Percentiles rank a stretch among this genome's conserved stretches.
Conservation (phyloP, 2,888 invertebrate genomes). For the Trachelus stipa region DNA sequence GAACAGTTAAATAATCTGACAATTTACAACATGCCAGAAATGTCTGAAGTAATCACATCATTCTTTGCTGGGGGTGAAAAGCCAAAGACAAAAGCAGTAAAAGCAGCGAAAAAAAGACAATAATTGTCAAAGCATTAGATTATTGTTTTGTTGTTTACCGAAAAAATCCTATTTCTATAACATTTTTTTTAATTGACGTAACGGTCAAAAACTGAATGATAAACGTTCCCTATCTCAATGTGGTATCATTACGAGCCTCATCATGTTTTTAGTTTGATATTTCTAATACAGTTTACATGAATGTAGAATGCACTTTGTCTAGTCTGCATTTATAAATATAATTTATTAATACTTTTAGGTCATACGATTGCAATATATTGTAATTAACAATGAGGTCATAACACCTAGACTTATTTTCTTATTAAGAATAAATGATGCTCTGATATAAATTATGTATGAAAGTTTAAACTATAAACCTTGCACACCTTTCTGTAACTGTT, state of each 20-base stretch:
- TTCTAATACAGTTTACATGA: background rate
- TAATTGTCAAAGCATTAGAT: conserved; percentile 34
- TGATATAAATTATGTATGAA: background rate
- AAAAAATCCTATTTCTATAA: background rate
- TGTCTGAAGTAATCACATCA: conserved; percentile 94
- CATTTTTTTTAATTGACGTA: background rate
- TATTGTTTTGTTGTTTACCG: background rate
- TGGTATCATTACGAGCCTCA: background rate
- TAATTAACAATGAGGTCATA: background rate
- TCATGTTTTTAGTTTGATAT: background rate
- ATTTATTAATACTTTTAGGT: background rate
- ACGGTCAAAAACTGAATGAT: background rate
- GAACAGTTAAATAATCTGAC: conserved; percentile 88
- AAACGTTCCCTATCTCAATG: background rate
- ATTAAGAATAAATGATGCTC: background rate
- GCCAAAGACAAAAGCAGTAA: conserved; percentile 66
- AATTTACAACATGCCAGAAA: conserved; percentile 90
- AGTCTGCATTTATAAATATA: background rate
- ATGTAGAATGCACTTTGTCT: background rate
- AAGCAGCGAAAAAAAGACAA: conserved; percentile 66
- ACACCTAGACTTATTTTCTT: background rate
- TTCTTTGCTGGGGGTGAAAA: conserved; percentile 81
- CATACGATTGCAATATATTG: background rate
- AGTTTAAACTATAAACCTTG: background rate
- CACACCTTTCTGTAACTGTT: too few species aligned